Evolutionary conservation across 2,113 vertebrate species (phyloP), one percentile per base, ranked within the genome.

Genomic region (Potamarius usumacintae): DNA sequence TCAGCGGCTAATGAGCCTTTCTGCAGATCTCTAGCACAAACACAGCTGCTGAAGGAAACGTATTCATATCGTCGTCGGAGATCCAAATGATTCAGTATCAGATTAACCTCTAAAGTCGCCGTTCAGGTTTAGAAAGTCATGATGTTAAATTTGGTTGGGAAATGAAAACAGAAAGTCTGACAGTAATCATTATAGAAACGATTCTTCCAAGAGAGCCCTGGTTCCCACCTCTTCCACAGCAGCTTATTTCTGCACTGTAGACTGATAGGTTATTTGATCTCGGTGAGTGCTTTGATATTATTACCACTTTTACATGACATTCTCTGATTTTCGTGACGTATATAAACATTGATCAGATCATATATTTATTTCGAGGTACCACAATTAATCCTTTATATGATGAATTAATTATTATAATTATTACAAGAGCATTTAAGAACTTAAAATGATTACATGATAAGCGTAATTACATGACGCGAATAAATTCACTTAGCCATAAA

Each of bases 81-180:
- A 83, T 83, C 86, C 34, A 50, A 20, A 9, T 63, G 34, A 63
- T 52, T 69, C 30, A n/a, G 6, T 11, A 55, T 42, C 14, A 1
- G 2, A 53, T 63, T 5, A 27, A 63, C 58, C 25, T 1, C 7
- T n/a, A 6, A 52, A 12, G 22, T 27, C 60, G 27, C 57, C 25
- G 5, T 50, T 42, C 25, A 25, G 48, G n/a, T 67, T 18, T 7
- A 67, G 22, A 30, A 57, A 52, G 81, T 22, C 55, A 9, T 10
- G 34, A 12, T 0, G 10, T 7, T 69, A 15, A 71, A 65, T 69
- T 83, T 90, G 62, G 4, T 30, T 67, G 25, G 48, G 74, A 88
- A 88, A 90, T 72, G 82, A 77, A 86, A 58, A 86, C 62, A 72
- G 85, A 88, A 87, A 84, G 74, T 78, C 48, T 60, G 52, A 22